A percentile compares a stretch with the other conserved stretches of the same genome.
Evolutionary conservation across 2,797 vertebrate species (phyloP).

Genomic region (Anguilla marmorata): DNA sequence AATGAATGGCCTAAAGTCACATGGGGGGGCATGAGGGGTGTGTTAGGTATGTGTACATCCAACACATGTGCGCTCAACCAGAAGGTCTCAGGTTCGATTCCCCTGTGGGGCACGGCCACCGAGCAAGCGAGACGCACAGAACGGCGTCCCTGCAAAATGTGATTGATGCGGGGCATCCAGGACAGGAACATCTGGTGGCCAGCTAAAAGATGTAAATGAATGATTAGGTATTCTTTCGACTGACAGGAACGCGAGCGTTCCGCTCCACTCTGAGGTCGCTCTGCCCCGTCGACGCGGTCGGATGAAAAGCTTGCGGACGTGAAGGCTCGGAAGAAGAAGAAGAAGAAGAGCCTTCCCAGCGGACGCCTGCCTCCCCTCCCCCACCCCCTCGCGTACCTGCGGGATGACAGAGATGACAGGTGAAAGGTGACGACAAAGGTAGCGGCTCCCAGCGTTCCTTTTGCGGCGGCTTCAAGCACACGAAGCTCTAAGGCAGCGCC

Average conservation of each 20-base stretch:
- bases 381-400: neutral
- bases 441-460: neutral
- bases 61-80: neutral
- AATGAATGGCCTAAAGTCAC: neutral
- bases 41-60: neutral
- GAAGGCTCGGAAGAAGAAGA: neutral
- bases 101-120: neutral
- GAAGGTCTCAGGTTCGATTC: neutral
- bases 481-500: neutral
- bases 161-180: neutral
- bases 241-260: neutral
- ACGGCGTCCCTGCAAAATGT: neutral
- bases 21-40: neutral
- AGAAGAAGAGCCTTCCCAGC: neutral
- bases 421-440: conserved; percentile 9
- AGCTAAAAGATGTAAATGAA: neutral
- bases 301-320: neutral
- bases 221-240: neutral
- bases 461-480: neutral
- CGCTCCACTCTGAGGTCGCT: neutral
- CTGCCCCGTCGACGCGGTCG: neutral
- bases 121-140: too few species aligned
- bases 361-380: neutral
- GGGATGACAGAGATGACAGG: neutral
- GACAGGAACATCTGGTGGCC: neutral